Base-by-base conservation (phyloP, 1,140 invertebrate genomes). In the Penaeus indicus region DNA sequence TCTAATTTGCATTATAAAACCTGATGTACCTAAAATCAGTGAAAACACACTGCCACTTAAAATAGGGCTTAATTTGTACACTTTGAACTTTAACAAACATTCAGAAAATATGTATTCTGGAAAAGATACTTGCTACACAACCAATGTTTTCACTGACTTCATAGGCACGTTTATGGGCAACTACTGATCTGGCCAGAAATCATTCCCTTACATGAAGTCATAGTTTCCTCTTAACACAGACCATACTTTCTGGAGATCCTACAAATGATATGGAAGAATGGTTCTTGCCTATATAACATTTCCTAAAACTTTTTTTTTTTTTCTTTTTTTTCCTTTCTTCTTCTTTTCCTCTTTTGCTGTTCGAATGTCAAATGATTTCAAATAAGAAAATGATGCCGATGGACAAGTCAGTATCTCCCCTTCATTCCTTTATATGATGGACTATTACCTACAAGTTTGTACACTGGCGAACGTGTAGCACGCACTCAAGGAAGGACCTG, bases 81-180 rank as follows among this genome's bases (percentile, higher is more conserved):
- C 81, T 88, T 54, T 83, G 42, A 77, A 84, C 77, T 78, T 84
- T 83, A 80, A 84, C 63, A n/a, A 62, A 72, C 22, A 42, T 42
- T 88, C 82, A 84, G 62, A 88, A 88, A 88, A 88, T 88, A 88
- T 88, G 81, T 84, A 81, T 88, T 88, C 87, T 88, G 87, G 85
- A 88, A 84, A 88, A 84, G 82, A 88, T 88, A 88, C 75, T 88
- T 78, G 64, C 81, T 88, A 88, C 87, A 88, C 75, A 84, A 88
- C 87, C 81, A 78, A 32, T 88, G 87, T 88, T 88, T 88, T 88
- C 87, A 88, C 87, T 88, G 87, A 88, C 86, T 88, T 88, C 69
- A 78, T 78, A 69, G 87, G 87, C 87, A 88, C 87, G 78, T 38
- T 77, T 69, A 78, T 84, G 87, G 81, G 82, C 54, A 79, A 38